Evolutionary conservation across 2,797 vertebrate genomes (phyloP), one percentile per base, ranked within the genome.

Genomic region (Steatocranus sp.): DNA sequence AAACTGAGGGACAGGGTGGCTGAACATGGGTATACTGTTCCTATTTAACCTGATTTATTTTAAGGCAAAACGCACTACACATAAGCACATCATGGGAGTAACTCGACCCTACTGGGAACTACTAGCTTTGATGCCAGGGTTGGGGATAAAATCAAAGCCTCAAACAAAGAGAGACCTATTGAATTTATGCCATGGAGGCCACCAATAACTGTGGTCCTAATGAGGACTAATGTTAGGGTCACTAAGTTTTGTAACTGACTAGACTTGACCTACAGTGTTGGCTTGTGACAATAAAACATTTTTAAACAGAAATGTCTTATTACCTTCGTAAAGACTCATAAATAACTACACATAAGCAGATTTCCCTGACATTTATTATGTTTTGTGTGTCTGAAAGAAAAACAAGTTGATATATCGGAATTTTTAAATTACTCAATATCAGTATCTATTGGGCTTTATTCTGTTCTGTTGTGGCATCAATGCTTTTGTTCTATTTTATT

Each of bases 101-200:
- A 41, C n/a, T 0, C n/a, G 3, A 66, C 5, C 61, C n/a, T 66
- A 23, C n/a, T 41, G 34, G 61, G 12, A 41, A 66, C n/a, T 38
- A 41, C 0, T 0, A 41, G n/a, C 12, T 23, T 41, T 23, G 61
- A 66, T 68, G 0, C 36, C 3, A 25, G 36, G 36, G 20, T 17
- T 41, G 20, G 36, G 61, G n/a, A 66, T 66, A 4, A 66, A 41
- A 25, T 66, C 34, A 66, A 66, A 41, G n/a, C 12, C 12, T 66
- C 61, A 66, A 2, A 0, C 7, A 66, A 23, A 66, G 61, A 23
- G 7, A 66, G 8, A 38, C 61, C 7, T 41, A 23, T 66, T 66
- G 61, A 2, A 66, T 23, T 66, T 41, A 41, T 66, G 4, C 15
- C 23, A 5, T 46, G 2, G 38, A 3, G 5, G 5, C 63, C 8